A percentile compares a stretch with the other conserved stretches of the same genome.
phyloP scores from a whole-genome alignment of 2,888 invertebrate genomes.

The Patella caerulea region DNA sequence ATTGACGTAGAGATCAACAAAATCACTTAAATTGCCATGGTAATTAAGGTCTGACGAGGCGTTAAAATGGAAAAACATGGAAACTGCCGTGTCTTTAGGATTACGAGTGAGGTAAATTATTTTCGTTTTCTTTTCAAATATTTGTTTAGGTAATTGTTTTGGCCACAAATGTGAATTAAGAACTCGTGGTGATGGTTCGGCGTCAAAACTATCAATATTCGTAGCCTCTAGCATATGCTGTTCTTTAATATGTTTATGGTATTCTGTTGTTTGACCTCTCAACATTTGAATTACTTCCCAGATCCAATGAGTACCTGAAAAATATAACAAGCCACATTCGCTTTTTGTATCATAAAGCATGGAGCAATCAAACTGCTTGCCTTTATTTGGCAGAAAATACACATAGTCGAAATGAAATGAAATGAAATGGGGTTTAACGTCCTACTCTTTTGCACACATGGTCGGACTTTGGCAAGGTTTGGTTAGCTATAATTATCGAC shows the following conservation, averaged over 20 bases:
- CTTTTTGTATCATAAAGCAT: too few relatives aligned
- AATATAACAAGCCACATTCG: too few relatives aligned
- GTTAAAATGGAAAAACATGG: constrained; percentile 29
- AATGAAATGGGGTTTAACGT: too few relatives aligned
- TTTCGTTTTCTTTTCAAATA: constrained; percentile 33
- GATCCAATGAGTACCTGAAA: constrained; percentile 41
- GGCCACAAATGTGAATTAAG: constrained; percentile 35
- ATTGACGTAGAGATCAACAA: not conserved
- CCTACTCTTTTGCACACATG: too few relatives aligned
- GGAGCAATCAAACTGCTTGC: too few relatives aligned
- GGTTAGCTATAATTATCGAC: too few relatives aligned
- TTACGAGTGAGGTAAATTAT: constrained; percentile 33
- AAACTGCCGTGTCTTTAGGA: constrained; percentile 38
- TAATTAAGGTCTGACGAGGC: not conserved
- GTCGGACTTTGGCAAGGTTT: too few relatives aligned
- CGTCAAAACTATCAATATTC: constrained; percentile 18
- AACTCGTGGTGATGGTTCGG: constrained; percentile 25
- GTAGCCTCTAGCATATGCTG: constrained; percentile 27
- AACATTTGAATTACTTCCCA: constrained; percentile 39
- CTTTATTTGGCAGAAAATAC: too few relatives aligned
- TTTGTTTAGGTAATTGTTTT: constrained; percentile 29
- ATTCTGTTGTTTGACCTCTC: constrained; percentile 15
- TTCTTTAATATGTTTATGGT: constrained; percentile 24
- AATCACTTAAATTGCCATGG: not conserved
- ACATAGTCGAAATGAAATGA: too few relatives aligned